phyloP scores from a whole-genome alignment of 2,113 vertebrate species.

The Myotis brandtii region DNA sequence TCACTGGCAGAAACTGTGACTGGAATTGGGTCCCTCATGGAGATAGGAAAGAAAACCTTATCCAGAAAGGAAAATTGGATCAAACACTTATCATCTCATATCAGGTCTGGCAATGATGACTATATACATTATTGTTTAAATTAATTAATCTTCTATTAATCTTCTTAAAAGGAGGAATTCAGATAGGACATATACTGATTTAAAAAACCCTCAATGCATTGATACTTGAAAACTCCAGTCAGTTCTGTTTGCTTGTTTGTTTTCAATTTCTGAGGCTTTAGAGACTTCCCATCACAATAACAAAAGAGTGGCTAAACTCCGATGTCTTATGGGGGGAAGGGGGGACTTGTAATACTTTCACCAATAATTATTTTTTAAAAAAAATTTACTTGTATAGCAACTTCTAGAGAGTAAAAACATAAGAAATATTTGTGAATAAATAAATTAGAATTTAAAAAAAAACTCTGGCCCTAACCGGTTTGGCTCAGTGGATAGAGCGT shows the following conservation, averaged over 20 bases:
- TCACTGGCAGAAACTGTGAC: constrained; percentile 87
- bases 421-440: too few relatives aligned
- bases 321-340: background rate
- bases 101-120: background rate
- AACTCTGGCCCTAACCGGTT: too few relatives aligned
- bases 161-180: background rate
- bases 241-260: background rate
- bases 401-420: too few relatives aligned
- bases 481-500: too few relatives aligned
- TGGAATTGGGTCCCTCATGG: constrained; percentile 89
- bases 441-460: too few relatives aligned
- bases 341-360: too few relatives aligned
- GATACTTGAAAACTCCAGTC: background rate
- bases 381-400: too few relatives aligned
- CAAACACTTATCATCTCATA: background rate
- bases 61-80: background rate
- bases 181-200: background rate
- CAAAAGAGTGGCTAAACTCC: background rate
- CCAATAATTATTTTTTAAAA: too few relatives aligned
- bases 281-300: background rate
- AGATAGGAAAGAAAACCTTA: constrained; percentile 70
- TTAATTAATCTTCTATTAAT: background rate
- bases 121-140: background rate
- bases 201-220: background rate
- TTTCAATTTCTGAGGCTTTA: background rate